These are phyloP conservation scores for Natrix natrix DNA, from an alignment of 2,797 vertebrate genomes.

Conservation along the genomic window DNA sequence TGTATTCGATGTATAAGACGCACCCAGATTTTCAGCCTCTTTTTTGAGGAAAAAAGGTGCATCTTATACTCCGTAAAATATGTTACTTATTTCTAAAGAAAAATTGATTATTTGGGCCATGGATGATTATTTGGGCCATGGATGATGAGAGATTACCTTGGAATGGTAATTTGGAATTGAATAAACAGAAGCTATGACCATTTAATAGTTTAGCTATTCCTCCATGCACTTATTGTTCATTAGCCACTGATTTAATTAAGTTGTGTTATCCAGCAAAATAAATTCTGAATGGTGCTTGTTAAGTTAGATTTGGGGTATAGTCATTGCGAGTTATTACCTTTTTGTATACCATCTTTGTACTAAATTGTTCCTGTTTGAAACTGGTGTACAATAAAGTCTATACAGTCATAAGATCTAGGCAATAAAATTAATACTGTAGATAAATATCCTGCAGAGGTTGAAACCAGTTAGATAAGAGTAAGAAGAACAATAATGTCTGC, in stretches of 20 bases:
- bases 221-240: neutral
- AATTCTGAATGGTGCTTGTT: neutral
- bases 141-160: neutral
- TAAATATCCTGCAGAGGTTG: neutral
- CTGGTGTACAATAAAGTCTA: neutral
- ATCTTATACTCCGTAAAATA: too few species aligned
- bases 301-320: neutral
- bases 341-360: neutral
- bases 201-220: neutral
- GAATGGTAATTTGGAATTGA: neutral
- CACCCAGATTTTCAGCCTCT: too few species aligned
- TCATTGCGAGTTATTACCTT: neutral
- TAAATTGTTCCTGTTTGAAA: neutral
- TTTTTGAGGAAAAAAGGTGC: too few species aligned
- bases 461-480: neutral
- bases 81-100: neutral
- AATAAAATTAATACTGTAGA: neutral
- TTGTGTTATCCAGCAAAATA: neutral
- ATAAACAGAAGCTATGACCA: neutral
- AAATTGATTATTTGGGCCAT: neutral
- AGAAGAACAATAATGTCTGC: neutral
- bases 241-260: neutral
- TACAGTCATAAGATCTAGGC: neutral
- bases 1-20: too few species aligned
- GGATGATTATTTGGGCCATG: neutral